Conservation (phyloP, 2,113 vertebrate species). For the Cyphomyrus discorhynchus region DNA sequence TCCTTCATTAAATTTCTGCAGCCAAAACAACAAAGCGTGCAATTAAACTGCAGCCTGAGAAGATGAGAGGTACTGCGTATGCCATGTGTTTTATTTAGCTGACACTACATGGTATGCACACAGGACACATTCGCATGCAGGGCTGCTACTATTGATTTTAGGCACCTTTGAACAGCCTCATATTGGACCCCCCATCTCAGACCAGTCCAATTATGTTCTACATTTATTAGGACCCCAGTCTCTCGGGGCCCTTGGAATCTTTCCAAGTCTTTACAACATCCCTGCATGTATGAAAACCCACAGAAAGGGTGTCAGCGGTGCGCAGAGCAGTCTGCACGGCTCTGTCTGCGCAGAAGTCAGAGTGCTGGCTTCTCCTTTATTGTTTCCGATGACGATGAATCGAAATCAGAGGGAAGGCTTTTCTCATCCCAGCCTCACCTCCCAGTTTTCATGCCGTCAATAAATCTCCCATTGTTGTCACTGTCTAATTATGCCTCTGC, state of each 20-base stretch:
- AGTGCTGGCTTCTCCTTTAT: not conserved
- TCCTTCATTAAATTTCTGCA: not conserved
- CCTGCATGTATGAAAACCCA: not conserved
- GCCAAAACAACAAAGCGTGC: not conserved
- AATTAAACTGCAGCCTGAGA: not conserved
- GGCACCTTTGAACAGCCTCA: not conserved
- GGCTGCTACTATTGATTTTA: not conserved
- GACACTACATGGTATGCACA: not conserved
- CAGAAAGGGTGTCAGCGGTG: not conserved
- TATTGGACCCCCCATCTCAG: not conserved
- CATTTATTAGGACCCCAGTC: not conserved
- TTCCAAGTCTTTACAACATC: not conserved
- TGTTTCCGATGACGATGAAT: not conserved
- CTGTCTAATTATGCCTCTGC: not conserved
- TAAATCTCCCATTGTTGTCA: not conserved
- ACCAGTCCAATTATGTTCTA: not conserved
- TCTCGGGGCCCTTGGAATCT: not conserved
- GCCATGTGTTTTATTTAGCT: not conserved
- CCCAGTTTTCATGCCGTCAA: not conserved
- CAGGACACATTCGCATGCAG: not conserved
- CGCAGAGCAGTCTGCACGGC: not conserved
- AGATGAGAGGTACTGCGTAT: not conserved
- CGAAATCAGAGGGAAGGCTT: not conserved
- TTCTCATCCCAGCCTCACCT: not conserved
- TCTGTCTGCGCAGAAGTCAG: not conserved